These are phyloP conservation scores for Brachionus asplanchnoidis DNA, from an alignment of 1,140 invertebrate species.

Conservation along the genomic window DNA sequence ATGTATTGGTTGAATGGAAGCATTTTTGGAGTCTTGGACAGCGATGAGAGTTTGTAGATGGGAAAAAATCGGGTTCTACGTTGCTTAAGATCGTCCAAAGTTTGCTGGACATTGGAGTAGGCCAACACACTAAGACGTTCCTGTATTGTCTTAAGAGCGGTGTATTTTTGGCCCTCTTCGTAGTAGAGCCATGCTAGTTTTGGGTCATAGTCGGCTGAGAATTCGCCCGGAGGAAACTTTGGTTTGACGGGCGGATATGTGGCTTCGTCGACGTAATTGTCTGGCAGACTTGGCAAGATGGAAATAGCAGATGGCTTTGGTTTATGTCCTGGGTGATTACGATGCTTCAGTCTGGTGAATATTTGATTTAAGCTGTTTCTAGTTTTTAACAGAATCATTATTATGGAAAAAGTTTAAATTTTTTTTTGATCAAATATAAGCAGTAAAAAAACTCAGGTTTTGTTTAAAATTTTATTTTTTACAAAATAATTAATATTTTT, in stretches of 20 bases:
- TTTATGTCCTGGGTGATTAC: slow-evolving; percentile 40
- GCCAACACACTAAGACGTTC: slow-evolving; percentile 21
- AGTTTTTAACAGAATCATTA: background rate
- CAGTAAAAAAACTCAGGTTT: background rate
- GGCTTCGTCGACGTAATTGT: slow-evolving; percentile 25
- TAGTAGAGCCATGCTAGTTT: slow-evolving; percentile 27
- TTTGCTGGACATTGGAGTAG: slow-evolving; percentile 23
- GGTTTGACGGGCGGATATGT: slow-evolving; percentile 28
- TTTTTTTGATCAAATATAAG: background rate
- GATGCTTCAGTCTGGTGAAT: slow-evolving; percentile 1
- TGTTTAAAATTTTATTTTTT: background rate
- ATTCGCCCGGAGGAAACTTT: slow-evolving; percentile 22
- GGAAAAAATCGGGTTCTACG: background rate
- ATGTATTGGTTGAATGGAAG: slow-evolving; percentile 37
- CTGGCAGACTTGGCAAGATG: background rate
- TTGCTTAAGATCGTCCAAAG: slow-evolving; percentile 30
- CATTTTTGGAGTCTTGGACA: background rate
- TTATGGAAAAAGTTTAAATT: background rate
- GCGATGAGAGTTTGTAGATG: background rate
- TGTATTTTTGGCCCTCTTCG: slow-evolving; percentile 34
- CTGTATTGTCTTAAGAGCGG: background rate
- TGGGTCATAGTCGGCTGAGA: background rate
- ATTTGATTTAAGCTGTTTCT: background rate
- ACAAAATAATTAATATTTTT: background rate
- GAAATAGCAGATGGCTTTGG: background rate